phyloP scores from a whole-genome alignment of 2,113 vertebrate genomes.

The Cercocebus atys region DNA sequence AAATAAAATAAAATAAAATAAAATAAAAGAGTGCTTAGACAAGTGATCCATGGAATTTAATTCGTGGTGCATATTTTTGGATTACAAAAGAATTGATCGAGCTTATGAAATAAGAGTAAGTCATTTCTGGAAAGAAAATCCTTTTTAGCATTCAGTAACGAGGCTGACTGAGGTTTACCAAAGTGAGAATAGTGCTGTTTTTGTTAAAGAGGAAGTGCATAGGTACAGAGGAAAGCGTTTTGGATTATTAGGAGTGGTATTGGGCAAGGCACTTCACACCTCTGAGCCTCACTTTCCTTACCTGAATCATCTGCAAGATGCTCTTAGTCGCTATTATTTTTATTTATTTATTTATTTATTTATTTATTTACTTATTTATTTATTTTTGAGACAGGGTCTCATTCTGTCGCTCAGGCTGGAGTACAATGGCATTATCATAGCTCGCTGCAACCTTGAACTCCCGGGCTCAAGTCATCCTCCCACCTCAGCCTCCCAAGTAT shows the following conservation, averaged over 20 bases:
- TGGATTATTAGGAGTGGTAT: neutral
- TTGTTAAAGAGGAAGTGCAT: neutral
- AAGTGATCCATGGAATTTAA: conserved; percentile 45
- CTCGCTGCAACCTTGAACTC: too few relatives aligned
- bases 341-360: too few relatives aligned
- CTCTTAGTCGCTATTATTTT: neutral
- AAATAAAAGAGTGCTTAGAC: neutral
- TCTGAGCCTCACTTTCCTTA: neutral
- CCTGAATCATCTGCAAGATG: neutral
- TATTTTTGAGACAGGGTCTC: too few relatives aligned
- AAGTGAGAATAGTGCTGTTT: conserved; percentile 8
- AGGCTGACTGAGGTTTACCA: neutral
- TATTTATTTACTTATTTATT: too few relatives aligned
- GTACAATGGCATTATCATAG: too few relatives aligned
- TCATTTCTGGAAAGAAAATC: conserved; percentile 31
- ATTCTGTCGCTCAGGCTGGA: too few relatives aligned
- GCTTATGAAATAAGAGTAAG: conserved; percentile 47
- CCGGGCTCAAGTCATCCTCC: too few relatives aligned
- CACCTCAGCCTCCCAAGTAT: too few relatives aligned
- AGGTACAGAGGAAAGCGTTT: neutral
- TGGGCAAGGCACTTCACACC: neutral
- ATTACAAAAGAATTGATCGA: conserved; percentile 63
- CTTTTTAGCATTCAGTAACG: conserved; percentile 38
- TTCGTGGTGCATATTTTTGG: neutral
- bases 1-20: too few relatives aligned